Conservation (phyloP, 1,140 invertebrate species). For the Pseudomyrmex cubaensis region DNA sequence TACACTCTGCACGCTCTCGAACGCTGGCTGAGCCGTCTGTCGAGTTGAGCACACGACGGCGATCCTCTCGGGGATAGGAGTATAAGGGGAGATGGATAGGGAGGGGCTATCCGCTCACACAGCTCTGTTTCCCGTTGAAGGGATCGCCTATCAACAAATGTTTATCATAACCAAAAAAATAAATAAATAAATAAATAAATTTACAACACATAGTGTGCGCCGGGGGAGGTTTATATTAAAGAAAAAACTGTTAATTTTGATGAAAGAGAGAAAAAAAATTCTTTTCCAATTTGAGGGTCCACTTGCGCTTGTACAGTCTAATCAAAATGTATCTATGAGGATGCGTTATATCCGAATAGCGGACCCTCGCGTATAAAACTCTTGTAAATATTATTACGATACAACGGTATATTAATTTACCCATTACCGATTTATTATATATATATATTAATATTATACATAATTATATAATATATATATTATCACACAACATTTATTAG, state of each 20-base stretch:
- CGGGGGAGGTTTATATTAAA: slow-evolving; percentile 75
- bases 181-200: slow-evolving; percentile 68
- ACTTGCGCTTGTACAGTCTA: slow-evolving; percentile 78
- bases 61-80: slow-evolving; percentile 7
- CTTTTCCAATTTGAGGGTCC: slow-evolving; percentile 77
- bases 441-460: slow-evolving; percentile 68
- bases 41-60: slow-evolving; percentile 2
- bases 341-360: slow-evolving; percentile 62
- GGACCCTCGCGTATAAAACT: slow-evolving; percentile 71
- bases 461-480: slow-evolving; percentile 62
- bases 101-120: neutral
- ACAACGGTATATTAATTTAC: slow-evolving; percentile 70
- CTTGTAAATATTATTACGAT: slow-evolving; percentile 79
- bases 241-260: slow-evolving; percentile 78
- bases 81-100: no score
- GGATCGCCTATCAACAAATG: slow-evolving; percentile 3
- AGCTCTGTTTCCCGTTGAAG: neutral
- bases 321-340: slow-evolving; percentile 78
- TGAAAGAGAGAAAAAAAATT: slow-evolving; percentile 54
- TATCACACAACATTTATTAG: slow-evolving; percentile 66
- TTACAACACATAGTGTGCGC: slow-evolving; percentile 75
- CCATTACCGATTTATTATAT: slow-evolving; percentile 75
- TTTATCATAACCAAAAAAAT: slow-evolving; percentile 80
- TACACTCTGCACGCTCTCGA: slow-evolving; percentile 32
- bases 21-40: slow-evolving; percentile 38